Evolutionary conservation across 2,888 invertebrate species (phyloP), one percentile per base, ranked within the genome.

Genomic region (Troides oblongomaculatus): DNA sequence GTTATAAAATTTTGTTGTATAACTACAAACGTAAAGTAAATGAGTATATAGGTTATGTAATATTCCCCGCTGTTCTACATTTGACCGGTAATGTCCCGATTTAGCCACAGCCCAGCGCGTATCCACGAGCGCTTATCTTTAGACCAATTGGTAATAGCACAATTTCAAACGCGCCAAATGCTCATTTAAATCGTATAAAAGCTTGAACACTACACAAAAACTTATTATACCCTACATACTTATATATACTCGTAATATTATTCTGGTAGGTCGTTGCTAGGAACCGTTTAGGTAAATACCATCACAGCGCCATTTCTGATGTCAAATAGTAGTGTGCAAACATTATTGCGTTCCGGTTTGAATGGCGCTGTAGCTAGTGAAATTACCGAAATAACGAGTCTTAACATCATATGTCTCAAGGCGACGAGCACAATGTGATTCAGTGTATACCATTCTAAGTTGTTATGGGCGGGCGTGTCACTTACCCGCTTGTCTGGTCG

Each of bases 111-210:
- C 68, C 57, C 36, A 30, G n/a, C 36, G 43, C 43, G 43, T 21
- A 53, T 58, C 58, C 65, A 57, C 65, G 43, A 39, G 57, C 62
- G 43, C 66, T 69, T 69, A 69, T 69, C 66, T 66, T 62, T 71
- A 68, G 65, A 68, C 64, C 71, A 65, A 71, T 68, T 71, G 65
- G 65, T 65, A 65, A 68, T 67, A 68, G 62, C 59, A 39, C 63
- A 43, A 18, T 17, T 7, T 50, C 65, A 21, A 70, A 70, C 58
- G 69, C 58, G 36, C 65, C 39, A 36, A 70, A 36, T 66, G 69
- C 58, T 53, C 62, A 39, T 66, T 66, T 59, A 58, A 58, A 59
- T 58, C 57, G 62, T 63, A 62, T 70, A 69, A 65, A 50, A 62
- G 59, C 39, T 62, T 66, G 61, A 70, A 58, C 25, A 62, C 53